Evolutionary conservation across 2,888 invertebrate species (phyloP), one percentile per base, ranked within the genome.

Genomic region (Perdita meconis): DNA sequence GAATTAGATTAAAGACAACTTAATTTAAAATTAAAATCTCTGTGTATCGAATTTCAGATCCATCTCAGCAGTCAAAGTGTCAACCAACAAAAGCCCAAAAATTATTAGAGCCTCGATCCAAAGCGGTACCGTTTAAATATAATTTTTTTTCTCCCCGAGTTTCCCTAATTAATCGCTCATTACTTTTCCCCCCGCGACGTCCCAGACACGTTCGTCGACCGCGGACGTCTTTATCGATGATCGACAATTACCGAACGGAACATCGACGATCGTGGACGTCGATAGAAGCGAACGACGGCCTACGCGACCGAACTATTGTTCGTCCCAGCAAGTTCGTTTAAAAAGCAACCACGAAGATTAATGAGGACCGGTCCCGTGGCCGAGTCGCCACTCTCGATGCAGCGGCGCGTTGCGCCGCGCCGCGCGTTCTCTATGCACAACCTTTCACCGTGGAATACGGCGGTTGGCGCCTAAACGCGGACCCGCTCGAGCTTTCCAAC

Each of bases 371-470:
- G 69, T 79, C 80, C 59, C 56, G 24, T 42, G 42, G 56, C 40
- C 55, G 55, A 50, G 60, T 44, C 50, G 67, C 55, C 53, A 30
- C 40, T 30, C 65, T 56, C 69, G 63, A 60, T 47, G 67, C 53
- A 64, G 38, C 63, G n/a, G 36, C 22, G 16, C 53, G 50, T 16
- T 12, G 42, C 16, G 44, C 16, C 38, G 38, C 56, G 47, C 42
- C 69, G 65, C 69, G 65, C 66, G 63, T 78, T 82, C 72, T 53
- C 73, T 70, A 56, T 63, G n/a, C n/a, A 42, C 73, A 78, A 81
- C 82, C 82, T 82, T 82, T 82, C 82, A 82, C 82, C 78, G 44
- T 69, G 73, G 44, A 74, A 75, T 73, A 66, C 73, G n/a, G 73
- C 79, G 71, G 51, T 77, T 59, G 74, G 79, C 79, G 79, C 79